phyloP scores from a whole-genome alignment of 2,888 invertebrate species.

The Drosophila anceps region DNA sequence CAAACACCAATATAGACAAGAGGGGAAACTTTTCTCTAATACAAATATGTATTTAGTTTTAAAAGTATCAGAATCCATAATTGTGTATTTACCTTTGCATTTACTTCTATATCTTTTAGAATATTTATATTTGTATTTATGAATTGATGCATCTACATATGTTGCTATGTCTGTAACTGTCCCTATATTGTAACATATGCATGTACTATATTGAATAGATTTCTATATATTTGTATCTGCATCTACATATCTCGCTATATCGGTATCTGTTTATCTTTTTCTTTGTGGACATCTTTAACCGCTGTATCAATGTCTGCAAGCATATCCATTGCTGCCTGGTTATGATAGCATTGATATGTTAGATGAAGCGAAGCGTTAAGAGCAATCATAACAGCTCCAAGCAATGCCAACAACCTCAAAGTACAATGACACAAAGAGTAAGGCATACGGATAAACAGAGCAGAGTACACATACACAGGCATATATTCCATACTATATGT shows the following conservation, averaged over 20 bases:
- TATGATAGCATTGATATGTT: constrained; percentile 33
- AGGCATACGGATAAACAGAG: constrained; percentile 6
- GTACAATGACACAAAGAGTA: constrained; percentile 35
- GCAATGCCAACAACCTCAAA: constrained; percentile 34
- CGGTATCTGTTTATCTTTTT: neutral
- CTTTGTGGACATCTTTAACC: neutral
- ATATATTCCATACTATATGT: constrained; percentile 3
- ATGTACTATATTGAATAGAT: neutral
- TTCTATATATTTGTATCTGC: neutral
- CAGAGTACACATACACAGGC: constrained; percentile 6
- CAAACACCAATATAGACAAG: neutral
- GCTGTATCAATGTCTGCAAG: constrained; percentile 3
- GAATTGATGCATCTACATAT: too few species aligned
- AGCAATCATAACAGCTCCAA: constrained; percentile 25
- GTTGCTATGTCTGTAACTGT: too few species aligned
- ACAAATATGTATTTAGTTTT: neutral
- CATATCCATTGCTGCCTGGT: constrained; percentile 15
- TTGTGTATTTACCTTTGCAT: neutral
- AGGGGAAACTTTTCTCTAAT: too few species aligned
- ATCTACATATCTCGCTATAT: neutral
- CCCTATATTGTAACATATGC: neutral
- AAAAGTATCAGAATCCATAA: too few species aligned
- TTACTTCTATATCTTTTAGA: too few species aligned
- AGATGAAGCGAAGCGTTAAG: constrained; percentile 16
- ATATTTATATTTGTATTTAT: too few species aligned